Evolutionary conservation across 2,888 invertebrate genomes (phyloP).

Genomic region (Dryocosmus kuriphilus): DNA sequence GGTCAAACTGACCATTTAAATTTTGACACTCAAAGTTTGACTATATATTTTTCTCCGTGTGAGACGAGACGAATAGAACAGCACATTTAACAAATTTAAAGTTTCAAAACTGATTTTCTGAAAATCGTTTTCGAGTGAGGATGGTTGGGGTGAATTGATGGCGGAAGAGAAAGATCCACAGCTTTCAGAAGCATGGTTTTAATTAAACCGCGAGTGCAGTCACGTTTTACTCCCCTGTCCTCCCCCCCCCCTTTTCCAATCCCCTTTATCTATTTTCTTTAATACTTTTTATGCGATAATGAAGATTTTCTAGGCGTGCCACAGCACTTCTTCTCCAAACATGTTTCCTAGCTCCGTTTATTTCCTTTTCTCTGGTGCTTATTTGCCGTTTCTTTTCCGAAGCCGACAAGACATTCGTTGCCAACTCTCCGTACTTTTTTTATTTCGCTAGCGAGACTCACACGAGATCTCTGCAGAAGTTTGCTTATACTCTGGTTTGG

Average conservation of each 20-base stretch:
- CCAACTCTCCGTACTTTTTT: conserved; percentile 21
- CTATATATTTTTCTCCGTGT: too few species aligned
- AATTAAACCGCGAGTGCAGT: conserved; percentile 32
- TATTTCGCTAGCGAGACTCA: conserved; percentile 23
- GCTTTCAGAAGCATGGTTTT: conserved; percentile 23
- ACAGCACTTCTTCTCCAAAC: conserved; percentile 28
- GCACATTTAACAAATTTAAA: conserved; percentile 14
- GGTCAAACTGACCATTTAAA: too few species aligned
- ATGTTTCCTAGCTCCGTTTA: conserved; percentile 28
- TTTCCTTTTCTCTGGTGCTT: conserved; percentile 32
- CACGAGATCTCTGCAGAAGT: conserved; percentile 14
- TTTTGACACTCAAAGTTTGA: too few species aligned
- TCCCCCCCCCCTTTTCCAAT: conserved; percentile 23
- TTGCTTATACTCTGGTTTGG: conserved; percentile 25
- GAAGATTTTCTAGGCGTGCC: conserved; percentile 19
- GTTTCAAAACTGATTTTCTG: conserved; percentile 29
- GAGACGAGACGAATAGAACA: background rate
- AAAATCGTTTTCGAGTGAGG: conserved; percentile 2
- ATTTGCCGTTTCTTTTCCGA: conserved; percentile 13
- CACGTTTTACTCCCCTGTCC: conserved; percentile 40
- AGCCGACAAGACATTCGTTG: conserved; percentile 4
- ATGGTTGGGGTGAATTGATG: conserved; percentile 16
- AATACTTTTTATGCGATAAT: conserved; percentile 17
- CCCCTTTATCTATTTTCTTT: conserved; percentile 11
- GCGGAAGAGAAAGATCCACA: conserved; percentile 4